These are phyloP conservation scores for Limanda limanda DNA, from an alignment of 2,113 vertebrate species.

Conservation along the genomic window DNA sequence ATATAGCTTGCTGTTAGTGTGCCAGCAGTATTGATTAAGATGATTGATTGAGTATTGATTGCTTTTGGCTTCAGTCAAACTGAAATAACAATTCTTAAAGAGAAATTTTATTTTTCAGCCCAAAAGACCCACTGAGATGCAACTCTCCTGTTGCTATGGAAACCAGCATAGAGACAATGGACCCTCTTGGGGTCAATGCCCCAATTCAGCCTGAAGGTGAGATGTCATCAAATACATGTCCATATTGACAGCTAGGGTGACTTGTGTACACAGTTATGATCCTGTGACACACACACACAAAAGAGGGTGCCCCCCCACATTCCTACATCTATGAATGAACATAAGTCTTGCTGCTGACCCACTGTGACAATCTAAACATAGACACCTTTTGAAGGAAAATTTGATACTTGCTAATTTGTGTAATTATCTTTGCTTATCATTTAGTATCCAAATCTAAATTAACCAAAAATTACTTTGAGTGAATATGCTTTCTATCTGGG, in stretches of 20 bases:
- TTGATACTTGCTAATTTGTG: too few relatives aligned
- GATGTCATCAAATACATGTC: constrained; percentile 25
- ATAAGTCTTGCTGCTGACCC: too few relatives aligned
- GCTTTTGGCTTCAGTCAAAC: neutral
- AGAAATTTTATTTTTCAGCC: constrained; percentile 77
- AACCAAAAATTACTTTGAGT: too few relatives aligned
- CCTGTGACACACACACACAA: neutral
- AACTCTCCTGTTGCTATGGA: constrained; percentile 99
- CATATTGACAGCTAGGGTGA: neutral
- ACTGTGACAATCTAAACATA: too few relatives aligned
- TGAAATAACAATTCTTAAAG: neutral
- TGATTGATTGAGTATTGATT: neutral
- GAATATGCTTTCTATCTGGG: too few relatives aligned
- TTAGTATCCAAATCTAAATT: too few relatives aligned
- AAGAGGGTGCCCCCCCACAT: too few relatives aligned
- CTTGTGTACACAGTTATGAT: neutral
- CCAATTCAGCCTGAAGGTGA: constrained; percentile 88
- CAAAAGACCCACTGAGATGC: constrained; percentile 92
- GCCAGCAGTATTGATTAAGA: too few relatives aligned
- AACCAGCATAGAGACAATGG: constrained; percentile 90
- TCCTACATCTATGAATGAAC: too few relatives aligned
- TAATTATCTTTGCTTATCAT: too few relatives aligned
- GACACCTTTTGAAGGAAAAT: too few relatives aligned
- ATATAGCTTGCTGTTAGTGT: neutral
- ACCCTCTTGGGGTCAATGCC: constrained; percentile 87